Percentiles rank a stretch among this genome's conserved stretches.
Evolutionary conservation across 2,888 invertebrate genomes (phyloP).

Genomic region (Drosophila pseudotakahashii): DNA sequence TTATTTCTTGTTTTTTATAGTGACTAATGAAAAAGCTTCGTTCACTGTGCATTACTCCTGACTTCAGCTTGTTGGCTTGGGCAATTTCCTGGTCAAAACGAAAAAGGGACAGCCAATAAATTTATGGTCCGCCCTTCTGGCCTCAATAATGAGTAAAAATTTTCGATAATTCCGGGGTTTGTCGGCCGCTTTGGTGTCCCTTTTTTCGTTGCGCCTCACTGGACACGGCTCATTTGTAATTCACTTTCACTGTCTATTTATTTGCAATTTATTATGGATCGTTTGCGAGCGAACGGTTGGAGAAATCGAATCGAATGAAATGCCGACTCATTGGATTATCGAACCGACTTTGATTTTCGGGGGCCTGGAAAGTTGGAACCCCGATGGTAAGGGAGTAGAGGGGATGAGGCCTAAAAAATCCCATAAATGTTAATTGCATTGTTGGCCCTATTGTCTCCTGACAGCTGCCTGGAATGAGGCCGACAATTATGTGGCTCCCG

Average conservation of each 20-base stretch:
- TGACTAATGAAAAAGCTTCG: neutral
- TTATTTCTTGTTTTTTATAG: too few relatives aligned
- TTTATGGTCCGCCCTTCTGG: conserved; percentile 70
- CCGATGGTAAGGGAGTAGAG: neutral
- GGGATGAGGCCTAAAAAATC: conserved; percentile 45
- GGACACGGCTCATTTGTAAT: conserved; percentile 68
- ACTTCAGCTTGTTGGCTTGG: conserved; percentile 47
- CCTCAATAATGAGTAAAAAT: conserved; percentile 75
- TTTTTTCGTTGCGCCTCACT: conserved; percentile 60
- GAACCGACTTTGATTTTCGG: conserved; percentile 66
- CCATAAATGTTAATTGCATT: conserved; percentile 79
- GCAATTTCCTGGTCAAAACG: conserved; percentile 60
- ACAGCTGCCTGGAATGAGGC: conserved; percentile 67
- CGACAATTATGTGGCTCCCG: conserved; percentile 70
- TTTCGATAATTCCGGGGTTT: conserved; percentile 74
- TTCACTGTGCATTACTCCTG: neutral
- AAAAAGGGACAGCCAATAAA: conserved; percentile 71
- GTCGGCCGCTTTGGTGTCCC: conserved; percentile 49
- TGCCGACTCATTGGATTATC: conserved; percentile 73
- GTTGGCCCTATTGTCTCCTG: conserved; percentile 43
- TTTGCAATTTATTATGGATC: conserved; percentile 65
- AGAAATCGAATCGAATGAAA: conserved; percentile 62
- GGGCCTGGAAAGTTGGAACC: conserved; percentile 4
- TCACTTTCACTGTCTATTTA: conserved; percentile 76
- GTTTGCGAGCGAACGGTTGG: conserved; percentile 24